Base-by-base conservation (phyloP, 2,888 invertebrate species). In the Callimorpha dominula region DNA sequence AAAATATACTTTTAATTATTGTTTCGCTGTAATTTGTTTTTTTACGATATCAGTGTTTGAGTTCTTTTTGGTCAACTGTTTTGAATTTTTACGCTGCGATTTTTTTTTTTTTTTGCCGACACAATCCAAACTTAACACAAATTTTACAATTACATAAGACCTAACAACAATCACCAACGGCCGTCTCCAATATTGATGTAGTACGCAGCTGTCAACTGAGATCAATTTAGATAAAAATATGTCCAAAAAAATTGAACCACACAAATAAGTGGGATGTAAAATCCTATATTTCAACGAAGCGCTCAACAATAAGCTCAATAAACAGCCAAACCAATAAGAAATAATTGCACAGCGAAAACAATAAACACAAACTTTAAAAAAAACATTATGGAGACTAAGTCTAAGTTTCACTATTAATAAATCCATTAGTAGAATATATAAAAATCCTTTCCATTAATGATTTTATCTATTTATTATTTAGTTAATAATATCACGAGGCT, bases 391-490 rank as follows among this genome's bases (percentile, higher is more conserved):
- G 87, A 90, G 86, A 92, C 94, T 95, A 95, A 88, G 86, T 89
- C 93, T 95, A 95, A 90, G 93, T 93, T 95, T 94, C 87, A 93
- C 94, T 94, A 95, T 90, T 87, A 91, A 94, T 95, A 93, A 93
- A 95, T 94, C 93, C 93, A 94, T 95, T 93, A 95, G 93, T 94
- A 94, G 94, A 95, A 95, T 95, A 95, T 95, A 95, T 95, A 95
- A 95, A 95, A 95, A 94, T 94, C 94, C 88, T 94, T 93, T 95
- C 94, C 93, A 90, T 93, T 94, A 95, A 94, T 94, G 95, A 94
- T 95, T 95, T 94, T 91, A 94, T 94, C 93, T 95, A 95, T 94
- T 94, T 90, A 91, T 93, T 95, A 95, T 94, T 92, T 94, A 93
- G 90, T 94, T 94, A 91, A 93, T 94, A 94, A 95, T 95, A 95